Evolutionary conservation across 2,113 vertebrate genomes (phyloP).

Genomic region (Microcebus griseorufus): DNA sequence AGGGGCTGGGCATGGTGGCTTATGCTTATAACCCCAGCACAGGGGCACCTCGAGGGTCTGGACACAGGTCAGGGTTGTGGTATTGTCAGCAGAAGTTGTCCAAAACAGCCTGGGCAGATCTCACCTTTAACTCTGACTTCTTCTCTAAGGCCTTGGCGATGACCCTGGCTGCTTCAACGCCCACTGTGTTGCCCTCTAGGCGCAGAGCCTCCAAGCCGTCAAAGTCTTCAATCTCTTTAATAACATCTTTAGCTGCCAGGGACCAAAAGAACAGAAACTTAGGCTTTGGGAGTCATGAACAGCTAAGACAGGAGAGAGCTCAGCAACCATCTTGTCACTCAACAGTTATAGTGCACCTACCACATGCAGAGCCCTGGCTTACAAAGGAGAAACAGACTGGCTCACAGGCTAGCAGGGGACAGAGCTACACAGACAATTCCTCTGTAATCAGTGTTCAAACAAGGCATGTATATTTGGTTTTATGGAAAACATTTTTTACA

Average conservation of each 20-base stretch:
- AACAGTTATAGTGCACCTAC: fast-evolving
- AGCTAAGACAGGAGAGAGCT: not conserved
- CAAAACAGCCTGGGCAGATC: not conserved
- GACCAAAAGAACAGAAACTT: conserved; percentile 60
- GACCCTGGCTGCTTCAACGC: conserved; percentile 94
- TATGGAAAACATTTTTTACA: not conserved
- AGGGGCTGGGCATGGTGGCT: not conserved
- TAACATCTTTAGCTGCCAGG: conserved; percentile 90
- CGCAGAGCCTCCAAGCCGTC: conserved; percentile 91
- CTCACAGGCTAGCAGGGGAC: not conserved
- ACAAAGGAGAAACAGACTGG: not conserved
- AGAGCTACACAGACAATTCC: not conserved
- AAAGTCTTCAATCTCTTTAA: conserved; percentile 93
- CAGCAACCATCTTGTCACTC: not conserved
- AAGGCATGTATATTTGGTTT: not conserved
- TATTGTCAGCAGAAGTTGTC: not conserved
- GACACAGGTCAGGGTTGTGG: not conserved
- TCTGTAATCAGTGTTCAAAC: not conserved
- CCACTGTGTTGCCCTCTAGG: conserved; percentile 96
- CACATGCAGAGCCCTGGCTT: not conserved
- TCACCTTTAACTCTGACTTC: conserved; percentile 94
- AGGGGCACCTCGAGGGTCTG: not conserved
- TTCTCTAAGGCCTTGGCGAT: conserved; percentile 96
- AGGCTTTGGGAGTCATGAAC: not conserved
- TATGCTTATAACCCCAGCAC: not conserved